These are phyloP conservation scores for Zosterops hypoxanthus DNA, from an alignment of 2,113 vertebrate species.

Conservation along the genomic window DNA sequence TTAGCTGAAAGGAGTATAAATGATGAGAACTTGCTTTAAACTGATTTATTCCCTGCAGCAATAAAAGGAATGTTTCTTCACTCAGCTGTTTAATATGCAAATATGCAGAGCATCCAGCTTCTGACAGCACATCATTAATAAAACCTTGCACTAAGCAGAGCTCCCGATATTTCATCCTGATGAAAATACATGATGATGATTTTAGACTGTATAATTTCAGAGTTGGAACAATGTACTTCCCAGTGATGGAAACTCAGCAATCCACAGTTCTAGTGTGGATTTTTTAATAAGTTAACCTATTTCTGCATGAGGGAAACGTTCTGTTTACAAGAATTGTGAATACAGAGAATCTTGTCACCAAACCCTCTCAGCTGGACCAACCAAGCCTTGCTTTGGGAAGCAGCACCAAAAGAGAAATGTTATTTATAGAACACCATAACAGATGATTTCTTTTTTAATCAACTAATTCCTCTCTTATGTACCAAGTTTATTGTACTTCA, in stretches of 20 bases:
- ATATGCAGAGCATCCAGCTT: slow-evolving; percentile 98
- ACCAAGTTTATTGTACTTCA: not conserved
- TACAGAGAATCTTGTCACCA: not conserved
- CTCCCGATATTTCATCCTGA: slow-evolving; percentile 98
- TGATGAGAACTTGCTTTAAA: slow-evolving; percentile 97
- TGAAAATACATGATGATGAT: slow-evolving; percentile 99
- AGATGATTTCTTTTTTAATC: not conserved
- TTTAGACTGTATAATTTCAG: slow-evolving; percentile 95
- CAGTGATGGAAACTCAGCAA: slow-evolving; percentile 75
- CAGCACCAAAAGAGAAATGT: not conserved
- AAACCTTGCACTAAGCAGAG: slow-evolving; percentile 92
- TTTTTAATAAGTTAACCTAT: slow-evolving; percentile 48
- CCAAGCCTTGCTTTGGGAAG: not conserved
- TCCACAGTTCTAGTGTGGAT: slow-evolving; percentile 38
- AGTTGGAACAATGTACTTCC: slow-evolving; percentile 84
- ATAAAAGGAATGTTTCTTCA: slow-evolving; percentile 95
- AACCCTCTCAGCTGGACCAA: not conserved
- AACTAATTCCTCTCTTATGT: not conserved
- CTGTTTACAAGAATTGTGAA: not conserved
- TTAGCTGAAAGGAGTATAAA: slow-evolving; percentile 91
- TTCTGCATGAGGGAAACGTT: slow-evolving; percentile 9
- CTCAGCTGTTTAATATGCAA: slow-evolving; percentile 99
- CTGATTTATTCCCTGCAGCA: slow-evolving; percentile 98
- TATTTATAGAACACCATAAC: not conserved
- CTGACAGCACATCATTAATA: slow-evolving; percentile 99